Percentiles rank a stretch among this genome's conserved stretches.
Conservation (phyloP, 2,113 vertebrate species). For the Edolisoma coerulescens region DNA sequence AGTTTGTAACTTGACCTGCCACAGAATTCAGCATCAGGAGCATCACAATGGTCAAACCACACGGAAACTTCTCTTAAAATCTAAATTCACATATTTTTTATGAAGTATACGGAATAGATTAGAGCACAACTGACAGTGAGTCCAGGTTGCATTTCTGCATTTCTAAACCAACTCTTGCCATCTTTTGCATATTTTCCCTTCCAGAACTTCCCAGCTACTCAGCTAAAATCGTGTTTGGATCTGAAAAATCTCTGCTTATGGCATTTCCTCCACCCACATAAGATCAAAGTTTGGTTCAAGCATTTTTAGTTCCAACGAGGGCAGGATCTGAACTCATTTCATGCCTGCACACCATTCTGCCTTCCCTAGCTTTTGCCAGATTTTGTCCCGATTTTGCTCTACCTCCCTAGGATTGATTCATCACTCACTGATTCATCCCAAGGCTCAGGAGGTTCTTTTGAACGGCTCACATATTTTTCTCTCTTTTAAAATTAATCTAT, state of each 20-base stretch:
- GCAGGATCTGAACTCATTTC: background rate
- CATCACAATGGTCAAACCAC: background rate
- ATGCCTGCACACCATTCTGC: background rate
- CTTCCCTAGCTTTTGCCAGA: background rate
- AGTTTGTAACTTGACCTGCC: background rate
- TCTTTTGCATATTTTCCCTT: background rate
- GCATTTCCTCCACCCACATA: background rate
- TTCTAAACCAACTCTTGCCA: background rate
- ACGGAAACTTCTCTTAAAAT: background rate
- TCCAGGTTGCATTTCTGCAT: background rate
- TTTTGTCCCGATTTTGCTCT: background rate
- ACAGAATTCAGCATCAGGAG: background rate
- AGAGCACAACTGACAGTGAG: background rate
- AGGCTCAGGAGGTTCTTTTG: background rate
- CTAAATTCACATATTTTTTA: background rate
- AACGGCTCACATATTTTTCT: background rate
- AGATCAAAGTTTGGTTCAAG: background rate
- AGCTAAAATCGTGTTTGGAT: background rate
- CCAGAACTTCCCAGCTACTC: background rate
- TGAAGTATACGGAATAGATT: background rate
- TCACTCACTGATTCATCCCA: background rate
- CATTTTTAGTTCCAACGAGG: background rate
- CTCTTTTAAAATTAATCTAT: background rate
- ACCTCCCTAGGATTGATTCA: background rate
- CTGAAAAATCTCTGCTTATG: background rate